Base-by-base conservation (phyloP, 2,113 vertebrate genomes). In the Echinops telfairi region DNA sequence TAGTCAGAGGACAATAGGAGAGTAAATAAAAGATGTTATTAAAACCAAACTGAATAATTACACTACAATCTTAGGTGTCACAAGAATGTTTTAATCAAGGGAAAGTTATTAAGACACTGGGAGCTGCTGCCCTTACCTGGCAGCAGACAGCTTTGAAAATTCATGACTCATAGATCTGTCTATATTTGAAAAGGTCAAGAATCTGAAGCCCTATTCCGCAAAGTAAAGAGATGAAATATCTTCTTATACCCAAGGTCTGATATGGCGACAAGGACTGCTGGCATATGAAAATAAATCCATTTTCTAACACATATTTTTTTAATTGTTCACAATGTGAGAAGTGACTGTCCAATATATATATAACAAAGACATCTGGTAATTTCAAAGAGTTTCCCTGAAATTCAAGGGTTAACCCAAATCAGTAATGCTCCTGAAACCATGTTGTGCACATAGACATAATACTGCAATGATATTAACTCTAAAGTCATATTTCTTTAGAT, bases 81-180 rank as follows among this genome's bases (percentile, higher is more conserved):
- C 15, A 77, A 43, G 47, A 81, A 86, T 38, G 57, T 75, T 79
- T 96, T 77, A 83, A 83, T 53, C 12, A 60, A 53, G n/a, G 31
- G 23, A 36, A 79, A 91, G 79, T 68, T 53, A 53, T 53, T 17
- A 33, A 88, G 70, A 4, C 79, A n/a, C 4, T 47, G 29, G 82
- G 33, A 88, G 57, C 29, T 80, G 10, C 66, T 88, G 53, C 47
- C 22, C 64, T 25, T 23, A 78, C 11, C 33, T 89, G 25, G 43
- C 64, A 86, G 15, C 22, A 77, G 62, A 77, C 2, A 66, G 64
- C 31, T 85, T 31, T 25, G 16, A 79, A 53, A 53, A 10, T 33
- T 68, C 19, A 38, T 3, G 11, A 25, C 9, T 12, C 47, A 47
- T 47, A 53, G 47, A 53, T 77, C 64, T 73, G 23, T 70, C 23